Evolutionary conservation across 2,888 invertebrate genomes (phyloP), one percentile per base, ranked within the genome.

Genomic region (Homarus gammarus): DNA sequence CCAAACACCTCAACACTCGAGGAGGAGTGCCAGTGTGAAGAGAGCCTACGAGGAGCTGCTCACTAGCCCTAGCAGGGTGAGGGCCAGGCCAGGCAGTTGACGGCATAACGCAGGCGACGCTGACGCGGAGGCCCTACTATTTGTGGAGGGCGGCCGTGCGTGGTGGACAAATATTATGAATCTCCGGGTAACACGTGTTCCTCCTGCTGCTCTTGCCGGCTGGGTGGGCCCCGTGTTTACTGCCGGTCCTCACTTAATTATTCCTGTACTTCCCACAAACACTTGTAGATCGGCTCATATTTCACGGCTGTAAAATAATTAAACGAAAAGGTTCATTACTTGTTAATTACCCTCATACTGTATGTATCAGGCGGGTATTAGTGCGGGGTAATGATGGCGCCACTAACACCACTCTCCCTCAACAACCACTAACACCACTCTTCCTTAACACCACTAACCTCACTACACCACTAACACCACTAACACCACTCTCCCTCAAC

Each of bases 21-120:
- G 22, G 38, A 38, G 44, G 73, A 73, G 18, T 22, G 27, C 70
- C 38, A 49, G n/a, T 36, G 68, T 40, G n/a, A 70, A 31, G 27
- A 18, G 49, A 70, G n/a, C 49, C 22, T 31, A 40, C 22, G 27
- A 27, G 33, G 33, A 33, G 51, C 31, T 27, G 51, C 22, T 15
- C 33, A 12, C 51, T 51, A 18, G 51, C 51, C 44, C 49, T 10
- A 22, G 33, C 51, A 15, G 6, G 33, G 3, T 31, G 33, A 8
- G 18, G 2, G 56, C 33, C 78, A 33, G 78, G 78, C 36, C 33
- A 31, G 51, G 78, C 27, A 15, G 27, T 44, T 31, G 75, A 27
- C 38, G 38, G 27, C 75, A 77, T 77, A 77, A 77, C 75, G 75
- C 75, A 33, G 78, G 51, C 27, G 77, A 27, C n/a, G 78, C 56